Base-by-base conservation (phyloP, 2,888 invertebrate species). In the Melanargia galathea region DNA sequence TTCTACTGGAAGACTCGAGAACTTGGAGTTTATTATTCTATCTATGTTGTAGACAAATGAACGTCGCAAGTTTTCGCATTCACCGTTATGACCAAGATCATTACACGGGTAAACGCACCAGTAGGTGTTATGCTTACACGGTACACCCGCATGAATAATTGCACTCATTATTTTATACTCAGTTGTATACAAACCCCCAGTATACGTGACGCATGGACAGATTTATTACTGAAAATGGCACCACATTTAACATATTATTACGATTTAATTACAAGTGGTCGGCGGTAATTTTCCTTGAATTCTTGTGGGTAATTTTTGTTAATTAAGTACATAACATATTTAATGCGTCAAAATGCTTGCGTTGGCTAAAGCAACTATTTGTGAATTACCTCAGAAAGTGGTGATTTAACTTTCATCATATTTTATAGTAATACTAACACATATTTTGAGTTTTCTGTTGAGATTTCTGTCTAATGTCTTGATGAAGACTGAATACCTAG, bases 11-110 rank as follows among this genome's bases (percentile, higher is more conserved):
- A n/a, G n/a, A 35, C 13, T 13, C 13, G 35, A 2, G 3, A 48
- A 24, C 48, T 48, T 48, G 13, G 30, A 33, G 33, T 33, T 30
- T 51, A 33, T 51, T 3, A 51, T 16, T 16, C 18, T 4, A 43
- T 16, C 18, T 4, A 43, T 30, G 30, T 16, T 18, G 51, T 51
- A 30, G n/a, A 51, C 30, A 51, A 51, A 51, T 30, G 51, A 2
- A 51, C 30, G 26, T 30, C 51, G n/a, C 51, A 51, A 51, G 51
- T 30, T 51, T 51, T 51, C 51, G 30, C 51, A 33, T 51, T 51
- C 30, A 18, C 51, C 18, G 18, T 51, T 30, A 51, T 51, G 30
- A 16, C 51, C 26, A 10, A 4, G 30, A 51, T 30, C 51, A 51
- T 51, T 51, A 51, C 18, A 51, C 30, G 51, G 51, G 51, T 51